phyloP scores from a whole-genome alignment of 1,140 invertebrate genomes.

The Papilio glaucus region DNA sequence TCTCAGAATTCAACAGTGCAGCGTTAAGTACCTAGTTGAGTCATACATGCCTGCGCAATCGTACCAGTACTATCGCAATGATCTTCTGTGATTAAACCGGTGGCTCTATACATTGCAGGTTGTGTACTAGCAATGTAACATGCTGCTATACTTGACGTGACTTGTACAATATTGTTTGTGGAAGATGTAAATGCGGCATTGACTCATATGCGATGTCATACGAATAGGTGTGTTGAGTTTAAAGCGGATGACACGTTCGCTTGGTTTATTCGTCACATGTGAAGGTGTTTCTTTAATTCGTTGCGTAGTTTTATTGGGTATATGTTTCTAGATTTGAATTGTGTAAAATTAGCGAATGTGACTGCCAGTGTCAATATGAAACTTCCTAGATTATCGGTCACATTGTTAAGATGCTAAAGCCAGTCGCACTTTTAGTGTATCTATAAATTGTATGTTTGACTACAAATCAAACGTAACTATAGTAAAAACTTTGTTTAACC shows the following conservation, averaged over 20 bases:
- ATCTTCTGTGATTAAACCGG: slow-evolving; percentile 16
- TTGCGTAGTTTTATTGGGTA: not conserved
- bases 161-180: slow-evolving; percentile 41
- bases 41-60: slow-evolving; percentile 14
- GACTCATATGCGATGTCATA: slow-evolving; percentile 42
- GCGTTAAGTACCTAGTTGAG: not conserved
- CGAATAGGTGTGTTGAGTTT: not conserved
- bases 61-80: slow-evolving; percentile 3
- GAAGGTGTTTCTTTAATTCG: not conserved
- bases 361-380: too few species aligned
- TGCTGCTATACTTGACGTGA: slow-evolving; percentile 4
- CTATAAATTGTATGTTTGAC: too few species aligned
- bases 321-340: not conserved
- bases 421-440: too few species aligned
- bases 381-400: too few species aligned
- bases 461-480: too few species aligned
- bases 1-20: slow-evolving; percentile 14
- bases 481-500: too few species aligned
- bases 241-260: slow-evolving; percentile 17
- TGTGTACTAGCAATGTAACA: slow-evolving; percentile 9
- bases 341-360: too few species aligned
- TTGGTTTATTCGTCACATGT: slow-evolving; percentile 19
- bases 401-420: too few species aligned
- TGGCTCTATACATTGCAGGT: slow-evolving; percentile 40
- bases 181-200: slow-evolving; percentile 29